Conservation (phyloP, 53 echinoderm and acorn worm genomes). For the Holothuria scabra region DNA sequence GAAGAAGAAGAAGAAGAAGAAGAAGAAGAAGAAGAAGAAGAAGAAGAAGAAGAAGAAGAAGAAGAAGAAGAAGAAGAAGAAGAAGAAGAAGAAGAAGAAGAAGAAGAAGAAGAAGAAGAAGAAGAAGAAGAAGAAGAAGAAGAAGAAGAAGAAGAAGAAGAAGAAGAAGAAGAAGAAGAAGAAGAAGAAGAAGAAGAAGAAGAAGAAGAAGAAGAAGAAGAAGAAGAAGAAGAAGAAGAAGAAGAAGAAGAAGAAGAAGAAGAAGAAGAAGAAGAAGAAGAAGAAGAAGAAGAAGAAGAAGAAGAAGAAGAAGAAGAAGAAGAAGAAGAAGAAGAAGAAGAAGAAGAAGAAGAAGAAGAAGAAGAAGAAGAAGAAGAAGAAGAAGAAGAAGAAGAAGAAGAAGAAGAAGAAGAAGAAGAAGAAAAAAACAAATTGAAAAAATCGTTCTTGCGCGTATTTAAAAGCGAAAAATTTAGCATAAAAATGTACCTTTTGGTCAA, state of each 20-base stretch:
- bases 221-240: neutral
- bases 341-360: conserved; percentile 38
- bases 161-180: conserved; percentile 12
- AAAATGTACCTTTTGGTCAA: no score
- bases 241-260: conserved; percentile 2
- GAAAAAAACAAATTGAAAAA: no score
- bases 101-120: neutral
- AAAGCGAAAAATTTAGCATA: no score
- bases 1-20: neutral
- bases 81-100: neutral
- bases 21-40: neutral
- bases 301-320: conserved; percentile 26
- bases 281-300: conserved; percentile 23
- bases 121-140: conserved; percentile 5
- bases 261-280: conserved; percentile 12
- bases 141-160: conserved; percentile 12
- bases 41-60: conserved; percentile 12
- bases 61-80: conserved; percentile 5
- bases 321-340: conserved; percentile 31
- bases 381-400: conserved; percentile 34
- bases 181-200: conserved; percentile 12
- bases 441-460: no score
- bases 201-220: conserved; percentile 9
- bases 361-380: conserved; percentile 38
- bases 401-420: neutral